Percentiles rank a stretch among this genome's conserved stretches.
Conservation (phyloP, 2,888 invertebrate species). For the Plemyria rubiginata region DNA sequence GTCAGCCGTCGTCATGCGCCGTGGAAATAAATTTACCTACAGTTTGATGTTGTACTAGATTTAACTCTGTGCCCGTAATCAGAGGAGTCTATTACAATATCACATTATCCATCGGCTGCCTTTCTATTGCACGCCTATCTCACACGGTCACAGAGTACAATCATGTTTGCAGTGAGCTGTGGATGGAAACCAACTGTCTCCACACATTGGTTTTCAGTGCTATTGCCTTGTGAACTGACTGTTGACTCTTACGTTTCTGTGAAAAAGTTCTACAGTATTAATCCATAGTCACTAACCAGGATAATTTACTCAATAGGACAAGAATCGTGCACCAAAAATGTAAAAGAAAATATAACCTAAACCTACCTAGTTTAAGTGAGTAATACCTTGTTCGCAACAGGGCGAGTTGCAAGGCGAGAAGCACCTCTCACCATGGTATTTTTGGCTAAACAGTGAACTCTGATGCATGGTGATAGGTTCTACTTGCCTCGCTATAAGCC, state of each 20-base stretch:
- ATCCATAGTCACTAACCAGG: conserved; percentile 31
- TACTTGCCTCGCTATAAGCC: too few relatives aligned
- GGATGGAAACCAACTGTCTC: conserved; percentile 80
- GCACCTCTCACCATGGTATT: too few relatives aligned
- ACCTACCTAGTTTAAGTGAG: too few relatives aligned
- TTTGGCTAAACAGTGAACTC: too few relatives aligned
- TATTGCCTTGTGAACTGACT: conserved; percentile 80
- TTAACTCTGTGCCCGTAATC: conserved; percentile 66
- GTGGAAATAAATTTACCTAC: conserved; percentile 42
- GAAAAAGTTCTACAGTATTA: conserved; percentile 47
- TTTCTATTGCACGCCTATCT: conserved; percentile 53
- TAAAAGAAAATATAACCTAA: too few relatives aligned
- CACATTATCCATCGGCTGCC: conserved; percentile 57
- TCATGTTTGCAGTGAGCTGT: conserved; percentile 76
- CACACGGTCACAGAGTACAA: conserved; percentile 51
- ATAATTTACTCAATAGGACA: too few relatives aligned
- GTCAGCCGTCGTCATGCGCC: conserved; percentile 48
- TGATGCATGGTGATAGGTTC: too few relatives aligned
- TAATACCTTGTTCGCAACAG: too few relatives aligned
- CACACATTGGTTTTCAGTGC: conserved; percentile 78
- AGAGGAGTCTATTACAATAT: conserved; percentile 70
- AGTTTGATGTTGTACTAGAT: conserved; percentile 66
- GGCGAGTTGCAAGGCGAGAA: too few relatives aligned
- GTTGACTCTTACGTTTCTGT: conserved; percentile 53
- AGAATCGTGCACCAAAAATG: not conserved